These are phyloP conservation scores for Hypotaenidia philippensis DNA, from an alignment of 2,797 vertebrate species.

Conservation along the genomic window DNA sequence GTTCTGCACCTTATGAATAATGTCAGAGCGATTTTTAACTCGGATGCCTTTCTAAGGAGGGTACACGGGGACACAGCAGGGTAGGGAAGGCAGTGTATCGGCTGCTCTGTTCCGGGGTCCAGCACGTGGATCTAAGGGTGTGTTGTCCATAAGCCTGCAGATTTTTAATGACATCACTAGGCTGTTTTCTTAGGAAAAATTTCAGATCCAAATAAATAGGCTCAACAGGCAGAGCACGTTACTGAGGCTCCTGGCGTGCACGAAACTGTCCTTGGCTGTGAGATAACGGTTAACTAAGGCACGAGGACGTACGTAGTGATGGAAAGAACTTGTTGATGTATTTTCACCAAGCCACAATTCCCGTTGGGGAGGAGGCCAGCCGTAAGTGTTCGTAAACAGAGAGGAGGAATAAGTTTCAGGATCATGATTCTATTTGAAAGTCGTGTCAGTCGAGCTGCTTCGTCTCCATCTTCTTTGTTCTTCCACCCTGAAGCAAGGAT, in stretches of 20 bases:
- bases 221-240: background rate
- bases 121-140: background rate
- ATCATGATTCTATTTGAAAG: background rate
- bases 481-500: background rate
- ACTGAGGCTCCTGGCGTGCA: background rate
- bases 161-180: background rate
- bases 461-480: background rate
- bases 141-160: background rate
- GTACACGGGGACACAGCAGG: fast-evolving
- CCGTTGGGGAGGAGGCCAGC: background rate
- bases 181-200: background rate
- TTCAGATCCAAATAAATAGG: background rate
- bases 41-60: background rate
- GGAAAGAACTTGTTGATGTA: background rate
- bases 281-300: background rate
- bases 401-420: background rate
- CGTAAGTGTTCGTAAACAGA: background rate
- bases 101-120: background rate
- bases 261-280: background rate
- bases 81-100: background rate
- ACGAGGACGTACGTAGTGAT: background rate
- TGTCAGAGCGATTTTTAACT: background rate
- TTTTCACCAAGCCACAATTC: background rate
- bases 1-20: conserved; percentile 13
- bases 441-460: background rate